phyloP scores from a whole-genome alignment of 1,140 invertebrate genomes.

The Galendromus occidentalis region DNA sequence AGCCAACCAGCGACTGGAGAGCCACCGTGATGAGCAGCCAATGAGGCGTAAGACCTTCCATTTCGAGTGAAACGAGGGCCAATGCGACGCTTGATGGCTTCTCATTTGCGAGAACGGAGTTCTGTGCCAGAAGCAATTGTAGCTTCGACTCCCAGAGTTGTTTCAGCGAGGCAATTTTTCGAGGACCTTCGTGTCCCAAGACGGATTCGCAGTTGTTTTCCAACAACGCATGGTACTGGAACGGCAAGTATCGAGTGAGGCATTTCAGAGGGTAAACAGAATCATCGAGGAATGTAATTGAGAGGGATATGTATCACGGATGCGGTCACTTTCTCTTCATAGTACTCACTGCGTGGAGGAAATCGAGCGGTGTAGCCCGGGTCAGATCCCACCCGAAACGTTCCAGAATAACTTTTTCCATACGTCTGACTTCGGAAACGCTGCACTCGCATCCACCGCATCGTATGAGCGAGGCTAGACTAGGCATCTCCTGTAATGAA shows the following conservation, averaged over 20 bases:
- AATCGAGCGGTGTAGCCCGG: background rate
- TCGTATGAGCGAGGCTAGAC: background rate
- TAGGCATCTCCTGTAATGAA: background rate
- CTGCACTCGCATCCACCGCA: constrained; percentile 2
- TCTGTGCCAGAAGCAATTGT: background rate
- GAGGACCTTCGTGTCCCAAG: background rate
- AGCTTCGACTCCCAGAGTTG: constrained; percentile 3
- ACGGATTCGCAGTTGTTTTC: constrained; percentile 9
- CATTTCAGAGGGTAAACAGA: too few relatives aligned
- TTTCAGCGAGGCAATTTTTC: background rate
- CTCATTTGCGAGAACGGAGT: background rate
- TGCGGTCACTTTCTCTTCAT: too few relatives aligned
- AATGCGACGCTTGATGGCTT: background rate
- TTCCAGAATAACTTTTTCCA: constrained; percentile 4
- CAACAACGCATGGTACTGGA: constrained; percentile 6
- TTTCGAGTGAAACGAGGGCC: background rate
- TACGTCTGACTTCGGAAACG: background rate
- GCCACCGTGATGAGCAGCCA: constrained; percentile 1
- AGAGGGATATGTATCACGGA: too few relatives aligned
- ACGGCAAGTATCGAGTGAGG: too few relatives aligned
- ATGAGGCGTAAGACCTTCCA: background rate
- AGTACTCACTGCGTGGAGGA: constrained; percentile 1
- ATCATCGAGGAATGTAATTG: too few relatives aligned
- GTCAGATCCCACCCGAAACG: background rate
- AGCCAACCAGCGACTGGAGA: background rate